Evolutionary conservation across 2,113 vertebrate species (phyloP).

Genomic region (Notechis scutatus): DNA sequence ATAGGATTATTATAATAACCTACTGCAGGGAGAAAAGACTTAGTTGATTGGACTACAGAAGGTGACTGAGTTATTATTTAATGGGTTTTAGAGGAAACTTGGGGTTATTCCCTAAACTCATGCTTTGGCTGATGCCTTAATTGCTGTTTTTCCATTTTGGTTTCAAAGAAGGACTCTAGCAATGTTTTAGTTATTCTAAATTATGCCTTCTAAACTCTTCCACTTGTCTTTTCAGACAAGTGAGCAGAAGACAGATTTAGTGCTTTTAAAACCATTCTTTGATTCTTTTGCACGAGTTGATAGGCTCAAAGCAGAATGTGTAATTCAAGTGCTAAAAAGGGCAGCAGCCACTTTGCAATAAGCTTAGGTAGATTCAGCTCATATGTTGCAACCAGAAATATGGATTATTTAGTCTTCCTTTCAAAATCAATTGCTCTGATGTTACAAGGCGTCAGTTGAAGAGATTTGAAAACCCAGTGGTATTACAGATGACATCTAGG

Average conservation of each 20-base stretch:
- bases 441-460: conserved; percentile 11
- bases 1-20: not conserved
- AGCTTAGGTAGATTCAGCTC: not conserved
- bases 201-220: not conserved
- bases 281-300: not conserved
- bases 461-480: conserved; percentile 10
- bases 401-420: not conserved
- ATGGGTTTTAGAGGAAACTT: not conserved
- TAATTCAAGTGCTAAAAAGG: not conserved
- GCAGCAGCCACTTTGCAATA: not conserved
- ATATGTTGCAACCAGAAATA: accelerated
- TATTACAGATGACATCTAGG: conserved; percentile 14
- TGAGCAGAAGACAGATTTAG: not conserved
- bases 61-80: not conserved
- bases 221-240: not conserved
- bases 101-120: not conserved
- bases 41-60: not conserved
- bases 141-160: not conserved
- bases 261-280: not conserved
- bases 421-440: conserved; percentile 6
- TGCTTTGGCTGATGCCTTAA: not conserved
- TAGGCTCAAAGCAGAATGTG: not conserved
- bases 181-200: not conserved
- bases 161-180: not conserved
- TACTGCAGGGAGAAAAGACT: not conserved